These are phyloP conservation scores for Zapus hudsonius DNA, from an alignment of 2,113 vertebrate genomes.

Conservation along the genomic window DNA sequence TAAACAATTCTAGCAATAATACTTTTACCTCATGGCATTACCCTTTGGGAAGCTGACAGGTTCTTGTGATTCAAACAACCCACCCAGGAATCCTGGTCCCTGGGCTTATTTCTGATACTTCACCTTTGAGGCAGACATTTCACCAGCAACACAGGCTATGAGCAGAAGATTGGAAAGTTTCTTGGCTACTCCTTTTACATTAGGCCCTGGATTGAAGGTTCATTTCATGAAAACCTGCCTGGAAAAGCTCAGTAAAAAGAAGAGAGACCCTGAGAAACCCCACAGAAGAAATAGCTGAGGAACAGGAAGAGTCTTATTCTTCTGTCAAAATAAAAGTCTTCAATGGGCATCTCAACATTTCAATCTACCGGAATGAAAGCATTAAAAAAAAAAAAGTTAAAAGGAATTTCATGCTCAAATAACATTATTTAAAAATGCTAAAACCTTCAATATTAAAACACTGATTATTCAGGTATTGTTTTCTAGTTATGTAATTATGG, in stretches of 20 bases:
- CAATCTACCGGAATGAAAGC: neutral
- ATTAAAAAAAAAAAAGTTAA: neutral
- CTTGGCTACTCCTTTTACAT: constrained; percentile 74
- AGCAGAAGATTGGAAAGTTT: constrained; percentile 68
- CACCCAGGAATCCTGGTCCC: constrained; percentile 39
- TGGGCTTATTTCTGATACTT: constrained; percentile 72
- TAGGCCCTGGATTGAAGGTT: constrained; percentile 77
- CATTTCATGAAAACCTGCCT: constrained; percentile 75
- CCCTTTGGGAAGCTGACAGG: constrained; percentile 74
- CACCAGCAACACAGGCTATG: constrained; percentile 68
- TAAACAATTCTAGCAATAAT: neutral
- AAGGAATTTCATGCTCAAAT: constrained; percentile 62
- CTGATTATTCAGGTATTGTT: constrained; percentile 27
- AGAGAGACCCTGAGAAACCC: constrained; percentile 74
- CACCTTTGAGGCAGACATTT: constrained; percentile 71
- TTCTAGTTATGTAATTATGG: neutral
- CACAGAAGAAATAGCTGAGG: constrained; percentile 37
- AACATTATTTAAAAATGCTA: constrained; percentile 42
- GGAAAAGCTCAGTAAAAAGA: constrained; percentile 71
- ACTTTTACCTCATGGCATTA: neutral
- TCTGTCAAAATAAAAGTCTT: constrained; percentile 38
- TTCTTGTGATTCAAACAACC: constrained; percentile 67
- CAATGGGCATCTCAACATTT: neutral
- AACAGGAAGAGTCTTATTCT: neutral
- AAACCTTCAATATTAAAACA: neutral